Evolutionary conservation across 2,113 vertebrate genomes (phyloP).

Genomic region (Telmatochromis sp.): DNA sequence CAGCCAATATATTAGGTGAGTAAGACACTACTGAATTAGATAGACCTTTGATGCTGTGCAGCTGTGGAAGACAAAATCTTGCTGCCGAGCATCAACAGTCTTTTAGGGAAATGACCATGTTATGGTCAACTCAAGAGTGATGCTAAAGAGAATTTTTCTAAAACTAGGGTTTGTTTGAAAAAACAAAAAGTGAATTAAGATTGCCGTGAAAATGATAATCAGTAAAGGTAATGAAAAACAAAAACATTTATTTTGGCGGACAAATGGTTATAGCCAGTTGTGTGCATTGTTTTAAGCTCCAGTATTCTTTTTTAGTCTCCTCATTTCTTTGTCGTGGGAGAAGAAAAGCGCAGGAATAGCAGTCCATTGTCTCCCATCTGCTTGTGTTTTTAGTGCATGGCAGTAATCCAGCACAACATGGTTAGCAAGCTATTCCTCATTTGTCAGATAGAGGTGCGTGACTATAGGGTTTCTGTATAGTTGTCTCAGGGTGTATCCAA

Average conservation of each 20-base stretch:
- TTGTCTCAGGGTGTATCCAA: not conserved
- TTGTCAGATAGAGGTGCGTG: slow-evolving; percentile 1
- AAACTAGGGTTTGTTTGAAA: not conserved
- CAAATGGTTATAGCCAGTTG: not conserved
- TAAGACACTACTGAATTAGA: slow-evolving; percentile 9
- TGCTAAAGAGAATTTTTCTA: not conserved
- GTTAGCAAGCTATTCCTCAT: slow-evolving; percentile 25
- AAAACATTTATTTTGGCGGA: not conserved
- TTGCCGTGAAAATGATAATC: not conserved
- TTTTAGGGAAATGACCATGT: not conserved
- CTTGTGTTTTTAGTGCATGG: slow-evolving; percentile 15
- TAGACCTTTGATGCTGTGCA: slow-evolving; percentile 12
- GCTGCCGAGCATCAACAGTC: not conserved
- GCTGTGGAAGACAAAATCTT: not conserved
- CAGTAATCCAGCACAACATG: not conserved
- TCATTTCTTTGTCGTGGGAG: not conserved
- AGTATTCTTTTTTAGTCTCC: not conserved
- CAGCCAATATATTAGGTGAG: slow-evolving; percentile 1
- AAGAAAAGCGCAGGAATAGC: slow-evolving; percentile 11
- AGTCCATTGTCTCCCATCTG: slow-evolving; percentile 26
- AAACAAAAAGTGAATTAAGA: not conserved
- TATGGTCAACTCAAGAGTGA: not conserved
- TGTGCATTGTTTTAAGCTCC: not conserved
- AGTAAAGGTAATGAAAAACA: not conserved
- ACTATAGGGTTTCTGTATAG: slow-evolving; percentile 11